These are phyloP conservation scores for Lasioglossum morio DNA, from an alignment of 2,888 invertebrate genomes.

Conservation along the genomic window DNA sequence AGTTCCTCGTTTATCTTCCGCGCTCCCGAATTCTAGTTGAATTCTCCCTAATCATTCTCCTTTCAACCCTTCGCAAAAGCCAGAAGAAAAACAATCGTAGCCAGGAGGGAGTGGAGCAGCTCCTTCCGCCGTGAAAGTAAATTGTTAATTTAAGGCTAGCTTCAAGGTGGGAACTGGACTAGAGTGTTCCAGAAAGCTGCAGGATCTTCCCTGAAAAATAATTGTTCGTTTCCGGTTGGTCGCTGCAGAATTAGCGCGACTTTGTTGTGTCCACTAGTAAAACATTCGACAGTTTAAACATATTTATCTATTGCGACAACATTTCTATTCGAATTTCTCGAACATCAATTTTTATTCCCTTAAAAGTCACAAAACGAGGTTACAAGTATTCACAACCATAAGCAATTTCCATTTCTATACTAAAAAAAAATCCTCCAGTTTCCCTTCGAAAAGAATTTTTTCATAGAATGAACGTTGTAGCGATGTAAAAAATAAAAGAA, in stretches of 20 bases:
- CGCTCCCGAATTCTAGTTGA: constrained; percentile 29
- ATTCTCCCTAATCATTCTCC: constrained; percentile 33
- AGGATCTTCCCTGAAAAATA: neutral
- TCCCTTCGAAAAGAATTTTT: too few species aligned
- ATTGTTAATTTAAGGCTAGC: constrained; percentile 8
- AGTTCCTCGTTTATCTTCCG: constrained; percentile 41
- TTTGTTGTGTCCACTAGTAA: neutral
- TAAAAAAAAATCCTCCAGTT: too few species aligned
- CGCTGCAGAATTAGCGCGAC: neutral
- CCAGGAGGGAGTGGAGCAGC: neutral
- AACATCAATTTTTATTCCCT: too few species aligned
- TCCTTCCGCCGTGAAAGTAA: neutral
- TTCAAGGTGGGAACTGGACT: constrained; percentile 12
- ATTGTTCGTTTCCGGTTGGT: neutral
- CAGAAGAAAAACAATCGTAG: constrained; percentile 35
- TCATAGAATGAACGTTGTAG: too few species aligned
- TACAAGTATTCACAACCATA: neutral
- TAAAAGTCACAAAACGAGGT: too few species aligned
- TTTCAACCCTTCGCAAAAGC: neutral
- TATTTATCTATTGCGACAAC: neutral
- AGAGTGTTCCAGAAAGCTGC: neutral
- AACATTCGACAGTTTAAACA: neutral
- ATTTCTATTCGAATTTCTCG: neutral
- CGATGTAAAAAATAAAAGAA: too few species aligned
- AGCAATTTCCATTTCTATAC: too few species aligned